These are phyloP conservation scores for Ceratitis capitata DNA, from an alignment of 1,140 invertebrate genomes.

Conservation along the genomic window DNA sequence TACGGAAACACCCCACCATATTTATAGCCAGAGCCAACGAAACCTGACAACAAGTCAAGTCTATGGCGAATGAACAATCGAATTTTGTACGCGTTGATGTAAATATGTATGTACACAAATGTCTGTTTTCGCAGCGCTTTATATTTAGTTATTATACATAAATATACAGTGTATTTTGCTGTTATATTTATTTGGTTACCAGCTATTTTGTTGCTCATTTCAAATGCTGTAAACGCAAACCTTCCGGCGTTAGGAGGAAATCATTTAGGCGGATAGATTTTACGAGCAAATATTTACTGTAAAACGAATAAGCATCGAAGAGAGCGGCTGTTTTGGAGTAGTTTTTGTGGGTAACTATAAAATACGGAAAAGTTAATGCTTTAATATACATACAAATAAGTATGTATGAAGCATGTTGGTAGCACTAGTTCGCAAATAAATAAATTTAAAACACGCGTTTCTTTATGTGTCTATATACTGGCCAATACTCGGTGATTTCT, in stretches of 20 bases:
- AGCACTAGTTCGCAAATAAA: too few species aligned
- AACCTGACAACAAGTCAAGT: background rate
- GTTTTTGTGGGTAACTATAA: background rate
- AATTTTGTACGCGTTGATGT: background rate
- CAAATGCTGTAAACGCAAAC: slow-evolving; percentile 5
- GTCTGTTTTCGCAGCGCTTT: background rate
- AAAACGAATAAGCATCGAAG: background rate
- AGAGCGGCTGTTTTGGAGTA: background rate
- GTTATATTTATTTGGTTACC: background rate
- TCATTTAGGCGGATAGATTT: slow-evolving; percentile 31
- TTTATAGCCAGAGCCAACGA: background rate
- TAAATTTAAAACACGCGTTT: background rate
- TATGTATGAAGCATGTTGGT: too few species aligned
- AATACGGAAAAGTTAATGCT: slow-evolving; percentile 20
- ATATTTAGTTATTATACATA: background rate
- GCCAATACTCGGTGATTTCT: background rate
- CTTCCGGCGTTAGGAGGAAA: slow-evolving; percentile 26
- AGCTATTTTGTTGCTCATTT: slow-evolving; percentile 2
- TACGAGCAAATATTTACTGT: slow-evolving; percentile 8
- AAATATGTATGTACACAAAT: background rate
- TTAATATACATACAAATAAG: background rate
- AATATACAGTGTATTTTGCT: background rate
- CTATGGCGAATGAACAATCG: background rate
- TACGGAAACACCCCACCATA: background rate
- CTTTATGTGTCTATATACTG: background rate